These are phyloP conservation scores for Hydrolagus colliei DNA, from an alignment of 2,797 vertebrate genomes.

Conservation along the genomic window DNA sequence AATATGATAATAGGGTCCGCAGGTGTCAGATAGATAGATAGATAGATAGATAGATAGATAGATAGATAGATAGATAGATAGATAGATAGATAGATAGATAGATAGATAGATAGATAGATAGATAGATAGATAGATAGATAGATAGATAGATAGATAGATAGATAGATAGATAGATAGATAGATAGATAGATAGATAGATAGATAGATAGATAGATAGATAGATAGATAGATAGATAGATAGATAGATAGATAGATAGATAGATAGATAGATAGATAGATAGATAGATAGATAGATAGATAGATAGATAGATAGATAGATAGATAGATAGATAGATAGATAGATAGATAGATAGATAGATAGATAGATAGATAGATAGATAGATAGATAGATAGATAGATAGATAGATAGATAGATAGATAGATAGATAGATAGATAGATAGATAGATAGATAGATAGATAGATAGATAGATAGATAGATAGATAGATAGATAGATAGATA, in stretches of 20 bases:
- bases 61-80: too few species aligned
- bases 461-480: background rate
- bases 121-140: constrained; percentile 9
- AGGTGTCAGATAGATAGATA: too few species aligned
- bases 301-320: background rate
- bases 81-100: constrained; percentile 7
- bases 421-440: constrained; percentile 8
- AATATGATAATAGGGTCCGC: too few species aligned
- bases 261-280: background rate
- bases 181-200: background rate
- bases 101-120: constrained; percentile 10
- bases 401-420: background rate
- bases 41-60: too few species aligned
- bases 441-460: constrained; percentile 2
- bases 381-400: background rate
- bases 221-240: background rate
- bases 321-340: too few species aligned
- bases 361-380: too few species aligned
- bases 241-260: background rate
- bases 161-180: background rate
- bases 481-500: too few species aligned
- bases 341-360: too few species aligned
- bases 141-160: constrained; percentile 13
- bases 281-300: background rate
- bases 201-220: background rate